phyloP scores from a whole-genome alignment of 2,797 vertebrate genomes.

The Tokudaia muenninki region DNA sequence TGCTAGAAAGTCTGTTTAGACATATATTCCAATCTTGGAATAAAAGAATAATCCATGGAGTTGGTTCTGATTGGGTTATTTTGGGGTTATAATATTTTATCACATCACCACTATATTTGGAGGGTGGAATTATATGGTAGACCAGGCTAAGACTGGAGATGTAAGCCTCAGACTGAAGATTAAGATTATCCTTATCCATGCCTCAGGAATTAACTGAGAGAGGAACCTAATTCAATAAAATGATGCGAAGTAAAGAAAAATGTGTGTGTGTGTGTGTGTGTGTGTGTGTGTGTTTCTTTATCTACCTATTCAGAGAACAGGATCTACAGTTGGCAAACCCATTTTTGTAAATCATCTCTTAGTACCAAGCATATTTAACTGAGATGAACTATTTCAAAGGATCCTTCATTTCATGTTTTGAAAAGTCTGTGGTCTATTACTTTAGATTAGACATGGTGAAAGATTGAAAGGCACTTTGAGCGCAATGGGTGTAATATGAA shows the following conservation, averaged over 20 bases:
- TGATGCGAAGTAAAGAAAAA: not conserved
- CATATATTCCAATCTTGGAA: not conserved
- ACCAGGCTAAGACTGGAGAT: not conserved
- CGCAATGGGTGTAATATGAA: not conserved
- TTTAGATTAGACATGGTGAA: not conserved
- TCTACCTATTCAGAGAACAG: not conserved
- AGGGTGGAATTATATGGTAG: not conserved
- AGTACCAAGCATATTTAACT: not conserved
- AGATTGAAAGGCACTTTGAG: constrained; percentile 34
- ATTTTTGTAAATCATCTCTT: constrained; percentile 9
- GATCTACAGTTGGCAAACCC: not conserved
- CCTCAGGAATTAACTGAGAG: not conserved
- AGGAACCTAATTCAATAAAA: not conserved
- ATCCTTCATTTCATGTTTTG: not conserved
- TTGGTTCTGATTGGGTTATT: not conserved
- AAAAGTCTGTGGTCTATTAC: constrained; percentile 13
- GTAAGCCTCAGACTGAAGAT: not conserved
- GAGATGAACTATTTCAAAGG: not conserved
- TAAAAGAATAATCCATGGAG: not conserved
- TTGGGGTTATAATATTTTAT: not conserved
- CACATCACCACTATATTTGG: not conserved
- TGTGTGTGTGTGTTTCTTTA: not conserved
- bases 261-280: not conserved
- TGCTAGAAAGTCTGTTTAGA: not conserved
- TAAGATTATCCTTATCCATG: not conserved